Conservation (phyloP, 2,888 invertebrate genomes). For the Mythimna ferrago region DNA sequence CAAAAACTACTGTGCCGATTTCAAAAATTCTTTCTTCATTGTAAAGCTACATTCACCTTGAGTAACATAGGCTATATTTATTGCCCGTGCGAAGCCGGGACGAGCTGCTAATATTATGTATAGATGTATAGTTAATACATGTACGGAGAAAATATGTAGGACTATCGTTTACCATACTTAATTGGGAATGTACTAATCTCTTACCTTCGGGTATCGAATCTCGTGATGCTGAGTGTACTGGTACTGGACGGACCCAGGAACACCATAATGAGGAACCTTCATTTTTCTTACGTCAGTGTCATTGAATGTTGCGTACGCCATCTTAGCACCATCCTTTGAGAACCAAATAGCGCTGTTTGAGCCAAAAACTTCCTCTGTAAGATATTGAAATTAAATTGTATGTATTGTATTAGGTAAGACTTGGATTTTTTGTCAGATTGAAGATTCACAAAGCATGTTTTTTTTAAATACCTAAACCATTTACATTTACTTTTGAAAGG, state of each 20-base stretch:
- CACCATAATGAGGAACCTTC: constrained; percentile 95
- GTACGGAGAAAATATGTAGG: background rate
- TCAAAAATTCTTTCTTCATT: no score
- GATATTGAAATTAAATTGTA: background rate
- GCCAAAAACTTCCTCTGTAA: constrained; percentile 96
- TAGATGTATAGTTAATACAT: background rate
- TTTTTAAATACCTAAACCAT: no score
- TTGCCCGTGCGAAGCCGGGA: no score
- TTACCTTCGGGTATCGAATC: constrained; percentile 96
- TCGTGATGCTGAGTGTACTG: constrained; percentile 95
- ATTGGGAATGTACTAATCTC: constrained; percentile 14
- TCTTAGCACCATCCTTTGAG: constrained; percentile 94
- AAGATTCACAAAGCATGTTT: no score
- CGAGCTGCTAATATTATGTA: background rate
- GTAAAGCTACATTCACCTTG: no score
- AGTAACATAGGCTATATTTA: no score
- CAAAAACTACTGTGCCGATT: no score
- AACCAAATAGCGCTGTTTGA: constrained; percentile 97
- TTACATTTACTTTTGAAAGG: no score
- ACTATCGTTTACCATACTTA: no score
- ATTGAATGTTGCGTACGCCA: constrained; percentile 96
- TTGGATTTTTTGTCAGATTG: no score
- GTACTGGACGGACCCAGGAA: constrained; percentile 93
- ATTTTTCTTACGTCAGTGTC: constrained; percentile 94
- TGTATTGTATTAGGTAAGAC: no score